Base-by-base conservation (phyloP, 2,797 vertebrate species). In the Lepus oiostolus region DNA sequence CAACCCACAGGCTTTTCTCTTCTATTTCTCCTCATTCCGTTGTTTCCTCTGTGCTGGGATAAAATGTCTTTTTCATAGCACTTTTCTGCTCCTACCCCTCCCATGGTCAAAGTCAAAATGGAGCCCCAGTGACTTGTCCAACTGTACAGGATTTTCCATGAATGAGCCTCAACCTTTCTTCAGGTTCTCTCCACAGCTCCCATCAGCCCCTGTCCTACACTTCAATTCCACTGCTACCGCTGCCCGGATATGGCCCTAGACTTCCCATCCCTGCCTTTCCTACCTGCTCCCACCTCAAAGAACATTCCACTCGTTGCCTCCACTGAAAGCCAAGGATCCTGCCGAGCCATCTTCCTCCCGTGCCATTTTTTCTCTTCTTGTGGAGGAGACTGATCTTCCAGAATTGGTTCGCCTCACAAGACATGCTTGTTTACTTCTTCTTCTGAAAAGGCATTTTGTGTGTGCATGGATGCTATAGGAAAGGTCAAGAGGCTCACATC, bases 231-330 rank as follows among this genome's bases (percentile, higher is more conserved):
- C 2, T 1, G 22, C 2, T 0, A 26, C 30, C 24, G 2, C 0
- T 8, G n/a, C 35, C 52, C 1, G 5, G 2, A 0, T 2, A 10
- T 1, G 5, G 24, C 74, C 2, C 0, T 38, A 0, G 0, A 26
- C 50, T 42, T 12, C 13, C 10, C 32, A 8, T 13, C 4, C 21
- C 21, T 26, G 4, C 16, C 77, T 38, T 71, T 58, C 30, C 60
- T 28, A 6, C 5, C 12, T 11, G 1, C 24, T 21, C 26, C 60
- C 70, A n/a, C n/a, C 1, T 0, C 13, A 35, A 14, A 14, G 19
- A 22, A 60, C 7, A 16, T 38, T 0, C n/a, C 0, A 42, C 17
- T 24, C 22, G 42, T 67, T 7, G 54, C 19, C 16, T 42, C 30
- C 0, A 7, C 24, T 19, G 35, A 19, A 7, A 14, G 32, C 5